Evolutionary conservation across 1,140 invertebrate genomes (phyloP).

Genomic region (Pissodes strobi): DNA sequence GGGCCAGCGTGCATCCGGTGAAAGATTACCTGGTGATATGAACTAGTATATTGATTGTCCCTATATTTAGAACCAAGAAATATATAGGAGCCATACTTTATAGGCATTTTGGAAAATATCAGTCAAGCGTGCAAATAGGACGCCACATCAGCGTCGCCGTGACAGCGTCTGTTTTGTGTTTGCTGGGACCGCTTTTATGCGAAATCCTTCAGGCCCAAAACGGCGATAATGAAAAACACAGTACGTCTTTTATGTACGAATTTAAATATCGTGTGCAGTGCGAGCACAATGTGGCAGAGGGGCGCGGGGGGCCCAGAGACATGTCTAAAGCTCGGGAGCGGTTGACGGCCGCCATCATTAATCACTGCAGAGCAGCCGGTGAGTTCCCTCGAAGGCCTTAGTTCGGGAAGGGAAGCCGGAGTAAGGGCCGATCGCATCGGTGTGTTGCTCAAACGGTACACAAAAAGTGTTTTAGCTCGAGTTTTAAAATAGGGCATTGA

Average conservation of each 20-base stretch:
- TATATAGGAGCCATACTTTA: too few relatives aligned
- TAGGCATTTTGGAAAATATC: too few relatives aligned
- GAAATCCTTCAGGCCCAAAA: slow-evolving; percentile 52
- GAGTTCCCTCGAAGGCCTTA: slow-evolving; percentile 37
- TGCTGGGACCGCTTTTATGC: slow-evolving; percentile 44
- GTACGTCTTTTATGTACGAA: slow-evolving; percentile 53
- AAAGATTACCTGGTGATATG: too few relatives aligned
- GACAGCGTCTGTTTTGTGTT: slow-evolving; percentile 21
- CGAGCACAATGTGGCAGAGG: slow-evolving; percentile 46
- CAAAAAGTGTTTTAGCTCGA: slow-evolving; percentile 33
- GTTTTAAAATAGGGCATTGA: slow-evolving; percentile 32
- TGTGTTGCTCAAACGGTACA: slow-evolving; percentile 33
- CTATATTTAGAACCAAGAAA: too few relatives aligned
- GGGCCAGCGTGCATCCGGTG: too few relatives aligned
- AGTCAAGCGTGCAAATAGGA: slow-evolving; percentile 8
- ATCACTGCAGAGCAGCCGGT: slow-evolving; percentile 53
- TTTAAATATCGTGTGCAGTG: slow-evolving; percentile 54
- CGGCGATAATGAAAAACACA: slow-evolving; percentile 55
- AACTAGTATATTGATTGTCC: too few relatives aligned
- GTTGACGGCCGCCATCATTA: slow-evolving; percentile 53
- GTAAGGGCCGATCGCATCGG: slow-evolving; percentile 32
- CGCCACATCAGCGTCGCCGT: neutral
- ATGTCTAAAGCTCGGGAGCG: slow-evolving; percentile 55
- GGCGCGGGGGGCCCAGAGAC: slow-evolving; percentile 51
- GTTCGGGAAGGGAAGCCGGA: slow-evolving; percentile 28